These are phyloP conservation scores for Onthophagus taurus DNA, from an alignment of 1,140 invertebrate species.

Conservation along the genomic window DNA sequence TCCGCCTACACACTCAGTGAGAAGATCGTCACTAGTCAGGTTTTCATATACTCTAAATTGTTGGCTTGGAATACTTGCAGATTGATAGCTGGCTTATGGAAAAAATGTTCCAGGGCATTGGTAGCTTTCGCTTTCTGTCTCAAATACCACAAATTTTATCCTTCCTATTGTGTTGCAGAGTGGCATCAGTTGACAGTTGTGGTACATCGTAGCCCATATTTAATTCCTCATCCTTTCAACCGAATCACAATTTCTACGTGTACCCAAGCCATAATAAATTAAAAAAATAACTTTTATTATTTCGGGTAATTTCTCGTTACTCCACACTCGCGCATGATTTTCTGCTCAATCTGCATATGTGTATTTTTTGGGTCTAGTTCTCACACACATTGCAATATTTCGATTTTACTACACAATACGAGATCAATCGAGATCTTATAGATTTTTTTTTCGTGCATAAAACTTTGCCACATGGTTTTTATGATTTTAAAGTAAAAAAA, in stretches of 20 bases:
- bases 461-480: no score
- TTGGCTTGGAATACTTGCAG: conserved; percentile 3
- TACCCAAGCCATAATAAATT: conserved; percentile 25
- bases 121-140: conserved; percentile 16
- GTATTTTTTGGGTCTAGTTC: no score
- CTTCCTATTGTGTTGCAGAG: conserved; percentile 22
- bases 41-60: conserved; percentile 23
- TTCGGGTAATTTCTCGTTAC: no score
- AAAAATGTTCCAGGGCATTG: neutral
- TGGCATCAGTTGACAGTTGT: conserved; percentile 22
- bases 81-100: neutral
- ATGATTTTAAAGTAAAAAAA: no score
- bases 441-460: no score
- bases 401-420: no score
- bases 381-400: no score
- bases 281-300: no score
- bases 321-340: no score
- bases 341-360: no score
- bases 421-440: no score
- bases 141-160: conserved; percentile 15
- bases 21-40: conserved; percentile 16
- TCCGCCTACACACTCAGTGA: conserved; percentile 19
- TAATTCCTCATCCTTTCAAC: conserved; percentile 25
- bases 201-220: conserved; percentile 24
- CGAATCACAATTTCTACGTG: conserved; percentile 20